Conservation (phyloP, 2,113 vertebrate genomes). For the Thymallus thymallus region DNA sequence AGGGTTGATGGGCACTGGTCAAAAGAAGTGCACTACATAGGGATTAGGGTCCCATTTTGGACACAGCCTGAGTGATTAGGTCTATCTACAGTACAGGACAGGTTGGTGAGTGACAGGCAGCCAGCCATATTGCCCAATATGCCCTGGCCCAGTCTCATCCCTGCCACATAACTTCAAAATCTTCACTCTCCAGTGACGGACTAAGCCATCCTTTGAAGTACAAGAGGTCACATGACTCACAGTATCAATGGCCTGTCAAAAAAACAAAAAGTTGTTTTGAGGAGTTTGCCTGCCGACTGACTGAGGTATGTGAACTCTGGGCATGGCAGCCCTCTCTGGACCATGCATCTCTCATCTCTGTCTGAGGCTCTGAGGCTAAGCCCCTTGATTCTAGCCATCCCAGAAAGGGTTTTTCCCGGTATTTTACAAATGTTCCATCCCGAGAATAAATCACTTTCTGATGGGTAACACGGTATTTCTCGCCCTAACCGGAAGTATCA, state of each 20-base stretch:
- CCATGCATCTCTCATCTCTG: conserved; percentile 52
- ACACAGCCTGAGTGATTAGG: neutral
- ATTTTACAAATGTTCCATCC: too few relatives aligned
- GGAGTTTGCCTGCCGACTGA: neutral
- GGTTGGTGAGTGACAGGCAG: neutral
- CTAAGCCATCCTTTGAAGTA: conserved; percentile 8
- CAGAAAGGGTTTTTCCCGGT: too few relatives aligned
- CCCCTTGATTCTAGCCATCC: conserved; percentile 47
- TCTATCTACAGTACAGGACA: neutral
- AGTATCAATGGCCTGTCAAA: conserved; percentile 43
- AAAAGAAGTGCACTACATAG: too few relatives aligned
- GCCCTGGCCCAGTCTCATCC: neutral
- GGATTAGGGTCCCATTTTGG: too few relatives aligned
- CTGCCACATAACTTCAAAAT: conserved; percentile 9
- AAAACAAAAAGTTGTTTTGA: neutral
- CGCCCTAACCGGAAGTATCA: too few relatives aligned
- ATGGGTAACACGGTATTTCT: too few relatives aligned
- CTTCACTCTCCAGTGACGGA: neutral
- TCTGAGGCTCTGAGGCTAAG: conserved; percentile 16
- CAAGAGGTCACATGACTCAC: conserved; percentile 15
- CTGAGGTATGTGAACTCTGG: conserved; percentile 47
- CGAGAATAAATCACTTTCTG: too few relatives aligned
- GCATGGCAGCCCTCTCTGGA: conserved; percentile 33
- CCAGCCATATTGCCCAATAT: too few relatives aligned
- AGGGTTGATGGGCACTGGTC: too few relatives aligned